Conservation (phyloP, 2,113 vertebrate genomes). For the Malurus alboscapulatus region DNA sequence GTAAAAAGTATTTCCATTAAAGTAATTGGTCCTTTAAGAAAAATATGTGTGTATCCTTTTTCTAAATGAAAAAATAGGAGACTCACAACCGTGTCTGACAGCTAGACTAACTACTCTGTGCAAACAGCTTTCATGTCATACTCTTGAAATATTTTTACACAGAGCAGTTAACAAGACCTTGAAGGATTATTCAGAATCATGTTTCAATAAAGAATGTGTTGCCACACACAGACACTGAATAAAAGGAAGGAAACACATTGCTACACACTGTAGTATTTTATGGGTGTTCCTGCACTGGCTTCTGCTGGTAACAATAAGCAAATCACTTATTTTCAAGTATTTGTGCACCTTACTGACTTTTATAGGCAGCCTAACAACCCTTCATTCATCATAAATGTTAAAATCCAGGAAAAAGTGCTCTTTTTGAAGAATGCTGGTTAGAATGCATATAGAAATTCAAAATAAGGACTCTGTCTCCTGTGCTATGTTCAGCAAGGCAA, state of each 20-base stretch:
- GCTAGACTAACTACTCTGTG: background rate
- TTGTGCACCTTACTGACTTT: background rate
- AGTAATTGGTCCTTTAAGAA: background rate
- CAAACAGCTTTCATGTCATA: background rate
- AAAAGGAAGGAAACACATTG: background rate
- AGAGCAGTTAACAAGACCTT: constrained; percentile 10
- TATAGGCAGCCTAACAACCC: background rate
- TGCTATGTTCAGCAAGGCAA: background rate
- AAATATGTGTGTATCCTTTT: background rate
- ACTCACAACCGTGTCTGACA: background rate
- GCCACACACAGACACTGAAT: background rate
- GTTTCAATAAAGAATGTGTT: background rate
- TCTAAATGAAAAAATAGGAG: background rate
- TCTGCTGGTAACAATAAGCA: background rate
- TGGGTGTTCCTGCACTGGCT: background rate
- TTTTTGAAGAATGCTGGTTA: background rate
- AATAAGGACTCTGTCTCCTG: background rate
- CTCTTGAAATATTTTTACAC: constrained; percentile 24
- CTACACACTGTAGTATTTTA: background rate
- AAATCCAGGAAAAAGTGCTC: background rate
- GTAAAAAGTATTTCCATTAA: background rate
- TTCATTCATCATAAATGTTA: background rate
- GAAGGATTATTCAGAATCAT: background rate
- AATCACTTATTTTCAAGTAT: background rate
- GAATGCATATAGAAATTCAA: background rate